Evolutionary conservation across 2,113 vertebrate genomes (phyloP).

Genomic region (Columba janthina): DNA sequence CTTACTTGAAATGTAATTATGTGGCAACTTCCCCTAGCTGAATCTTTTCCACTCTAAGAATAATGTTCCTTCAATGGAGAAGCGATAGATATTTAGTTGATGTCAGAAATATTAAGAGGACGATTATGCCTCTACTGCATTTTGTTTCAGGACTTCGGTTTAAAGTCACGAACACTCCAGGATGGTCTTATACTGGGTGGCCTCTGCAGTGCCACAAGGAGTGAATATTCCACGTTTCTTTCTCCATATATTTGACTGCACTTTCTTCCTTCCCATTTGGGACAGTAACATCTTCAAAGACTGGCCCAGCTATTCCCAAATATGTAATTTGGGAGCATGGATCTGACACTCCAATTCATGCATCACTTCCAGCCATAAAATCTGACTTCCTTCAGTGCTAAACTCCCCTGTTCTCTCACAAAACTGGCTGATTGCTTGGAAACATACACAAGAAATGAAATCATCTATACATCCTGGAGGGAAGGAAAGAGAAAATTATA

Average conservation of each 20-base stretch:
- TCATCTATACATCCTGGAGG: background rate
- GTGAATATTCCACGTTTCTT: background rate
- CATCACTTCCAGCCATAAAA: background rate
- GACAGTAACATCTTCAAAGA: background rate
- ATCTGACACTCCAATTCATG: background rate
- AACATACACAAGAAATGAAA: background rate
- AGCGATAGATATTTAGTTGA: background rate
- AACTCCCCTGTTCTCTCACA: background rate
- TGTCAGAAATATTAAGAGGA: background rate
- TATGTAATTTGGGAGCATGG: background rate
- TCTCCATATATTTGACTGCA: background rate
- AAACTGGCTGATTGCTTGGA: background rate
- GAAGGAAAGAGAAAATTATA: background rate
- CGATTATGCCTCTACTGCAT: background rate
- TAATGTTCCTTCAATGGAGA: background rate
- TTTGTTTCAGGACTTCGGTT: background rate
- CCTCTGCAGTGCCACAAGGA: background rate
- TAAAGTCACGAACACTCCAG: background rate
- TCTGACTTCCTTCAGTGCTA: background rate
- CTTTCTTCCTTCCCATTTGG: background rate
- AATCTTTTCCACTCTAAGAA: background rate
- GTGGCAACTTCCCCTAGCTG: background rate
- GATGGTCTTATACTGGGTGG: background rate
- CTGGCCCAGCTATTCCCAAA: background rate
- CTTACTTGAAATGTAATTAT: background rate